These are phyloP conservation scores for Drosophila infuscata DNA, from an alignment of 2,888 invertebrate genomes.

Conservation along the genomic window DNA sequence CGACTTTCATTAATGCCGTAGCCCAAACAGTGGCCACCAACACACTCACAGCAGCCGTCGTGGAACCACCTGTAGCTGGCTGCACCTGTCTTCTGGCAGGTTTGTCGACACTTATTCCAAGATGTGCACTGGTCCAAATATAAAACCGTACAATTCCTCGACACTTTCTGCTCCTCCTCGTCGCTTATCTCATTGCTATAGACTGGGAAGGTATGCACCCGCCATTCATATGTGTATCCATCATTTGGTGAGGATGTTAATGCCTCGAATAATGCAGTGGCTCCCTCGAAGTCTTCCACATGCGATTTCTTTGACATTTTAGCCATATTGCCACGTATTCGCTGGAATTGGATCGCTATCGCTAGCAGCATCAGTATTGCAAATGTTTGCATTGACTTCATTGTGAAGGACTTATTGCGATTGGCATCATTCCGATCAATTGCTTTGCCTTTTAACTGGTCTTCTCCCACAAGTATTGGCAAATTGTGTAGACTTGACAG, in stretches of 20 bases:
- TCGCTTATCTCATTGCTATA: constrained; percentile 88
- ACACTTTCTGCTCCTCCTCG: constrained; percentile 85
- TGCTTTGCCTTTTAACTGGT: constrained; percentile 10
- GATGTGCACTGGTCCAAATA: constrained; percentile 96
- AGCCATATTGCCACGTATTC: constrained; percentile 24
- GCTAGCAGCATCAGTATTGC: constrained; percentile 15
- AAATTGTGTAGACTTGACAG: background rate
- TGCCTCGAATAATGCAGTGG: constrained; percentile 93
- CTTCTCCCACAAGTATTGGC: background rate
- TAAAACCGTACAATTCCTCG: constrained; percentile 94
- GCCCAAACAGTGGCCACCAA: constrained; percentile 93
- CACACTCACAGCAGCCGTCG: constrained; percentile 96
- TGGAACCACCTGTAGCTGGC: constrained; percentile 87
- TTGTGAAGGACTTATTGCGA: constrained; percentile 32
- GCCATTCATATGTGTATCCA: constrained; percentile 89
- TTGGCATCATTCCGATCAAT: background rate
- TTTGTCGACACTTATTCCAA: constrained; percentile 93
- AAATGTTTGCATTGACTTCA: constrained; percentile 36
- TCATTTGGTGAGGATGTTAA: constrained; percentile 92
- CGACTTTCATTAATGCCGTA: constrained; percentile 95
- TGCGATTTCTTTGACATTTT: constrained; percentile 91
- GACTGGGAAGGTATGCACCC: constrained; percentile 91
- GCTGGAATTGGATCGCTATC: constrained; percentile 13
- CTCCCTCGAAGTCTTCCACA: constrained; percentile 93
- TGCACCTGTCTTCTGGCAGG: constrained; percentile 87